Evolutionary conservation across 2,888 invertebrate genomes (phyloP).

Genomic region (Acanthosepion lycidas): DNA sequence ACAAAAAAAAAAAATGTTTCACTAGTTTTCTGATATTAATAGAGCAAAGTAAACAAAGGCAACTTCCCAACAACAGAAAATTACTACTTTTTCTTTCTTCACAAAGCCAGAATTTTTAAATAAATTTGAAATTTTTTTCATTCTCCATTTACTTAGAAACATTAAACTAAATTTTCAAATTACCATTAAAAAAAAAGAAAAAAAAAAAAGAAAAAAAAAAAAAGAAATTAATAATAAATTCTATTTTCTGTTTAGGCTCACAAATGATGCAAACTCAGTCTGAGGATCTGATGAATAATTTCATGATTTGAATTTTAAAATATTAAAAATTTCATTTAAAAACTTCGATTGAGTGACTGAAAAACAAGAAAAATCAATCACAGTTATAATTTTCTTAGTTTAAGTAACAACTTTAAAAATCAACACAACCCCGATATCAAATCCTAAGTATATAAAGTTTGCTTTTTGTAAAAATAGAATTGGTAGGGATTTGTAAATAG

Average conservation of each 20-base stretch:
- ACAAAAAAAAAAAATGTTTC: not conserved
- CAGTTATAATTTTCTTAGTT: not conserved
- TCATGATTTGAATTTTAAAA: too few species aligned
- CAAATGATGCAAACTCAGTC: not conserved
- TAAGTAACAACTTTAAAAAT: not conserved
- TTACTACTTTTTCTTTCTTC: too few species aligned
- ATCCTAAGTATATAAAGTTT: not conserved
- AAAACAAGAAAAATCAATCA: not conserved
- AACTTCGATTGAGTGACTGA: too few species aligned
- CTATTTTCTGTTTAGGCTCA: not conserved
- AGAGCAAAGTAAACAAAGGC: not conserved
- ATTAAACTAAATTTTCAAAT: not conserved
- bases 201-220: not conserved
- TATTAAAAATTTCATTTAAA: too few species aligned
- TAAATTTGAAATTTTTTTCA: not conserved
- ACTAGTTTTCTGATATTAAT: not conserved
- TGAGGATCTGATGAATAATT: too few species aligned
- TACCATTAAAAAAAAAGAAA: too few species aligned
- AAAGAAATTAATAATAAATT: not conserved
- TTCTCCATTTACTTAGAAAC: not conserved
- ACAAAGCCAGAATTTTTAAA: not conserved
- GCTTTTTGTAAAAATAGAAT: conserved; percentile 33
- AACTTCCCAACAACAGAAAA: not conserved
- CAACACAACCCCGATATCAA: not conserved
- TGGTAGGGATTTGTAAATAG: not conserved